A percentile compares a stretch with the other conserved stretches of the same genome.
phyloP scores from a whole-genome alignment of 2,797 vertebrate species.

The Mus spretus region DNA sequence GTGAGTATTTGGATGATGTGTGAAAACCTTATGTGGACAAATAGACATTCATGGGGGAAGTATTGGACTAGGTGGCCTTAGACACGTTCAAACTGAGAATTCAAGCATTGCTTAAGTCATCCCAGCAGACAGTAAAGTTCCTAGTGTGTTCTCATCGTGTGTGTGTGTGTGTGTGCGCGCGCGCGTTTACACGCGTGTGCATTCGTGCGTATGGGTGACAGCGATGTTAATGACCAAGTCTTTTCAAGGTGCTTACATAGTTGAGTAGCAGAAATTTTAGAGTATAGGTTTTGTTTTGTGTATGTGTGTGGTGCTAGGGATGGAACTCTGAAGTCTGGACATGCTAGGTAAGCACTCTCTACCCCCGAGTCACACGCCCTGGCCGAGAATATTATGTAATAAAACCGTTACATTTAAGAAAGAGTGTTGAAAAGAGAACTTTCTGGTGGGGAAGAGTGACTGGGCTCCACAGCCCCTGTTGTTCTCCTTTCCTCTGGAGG shows the following conservation, averaged over 20 bases:
- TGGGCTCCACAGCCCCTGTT: not conserved
- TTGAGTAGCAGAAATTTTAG: constrained; percentile 11
- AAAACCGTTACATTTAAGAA: constrained; percentile 15
- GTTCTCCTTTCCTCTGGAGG: not conserved
- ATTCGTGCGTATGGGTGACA: not conserved
- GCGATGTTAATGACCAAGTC: constrained; percentile 18
- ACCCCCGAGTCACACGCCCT: not conserved
- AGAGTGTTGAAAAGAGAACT: constrained; percentile 26
- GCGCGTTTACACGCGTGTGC: not conserved
- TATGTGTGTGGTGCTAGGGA: not conserved
- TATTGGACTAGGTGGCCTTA: not conserved
- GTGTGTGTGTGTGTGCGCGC: not conserved
- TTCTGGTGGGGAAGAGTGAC: not conserved
- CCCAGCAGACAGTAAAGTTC: constrained; percentile 1
- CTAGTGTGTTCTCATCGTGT: constrained; percentile 3
- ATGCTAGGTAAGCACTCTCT: not conserved
- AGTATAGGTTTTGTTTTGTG: not conserved
- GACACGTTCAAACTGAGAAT: constrained; percentile 1
- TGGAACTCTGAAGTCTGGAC: not conserved
- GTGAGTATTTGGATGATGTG: not conserved
- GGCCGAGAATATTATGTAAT: not conserved
- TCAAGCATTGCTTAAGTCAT: constrained; percentile 3
- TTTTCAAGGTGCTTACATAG: constrained; percentile 10
- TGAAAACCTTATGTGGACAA: constrained; percentile 20
- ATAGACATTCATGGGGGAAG: not conserved